Conservation (phyloP, 2,113 vertebrate genomes). For the Sceloporus undulatus region DNA sequence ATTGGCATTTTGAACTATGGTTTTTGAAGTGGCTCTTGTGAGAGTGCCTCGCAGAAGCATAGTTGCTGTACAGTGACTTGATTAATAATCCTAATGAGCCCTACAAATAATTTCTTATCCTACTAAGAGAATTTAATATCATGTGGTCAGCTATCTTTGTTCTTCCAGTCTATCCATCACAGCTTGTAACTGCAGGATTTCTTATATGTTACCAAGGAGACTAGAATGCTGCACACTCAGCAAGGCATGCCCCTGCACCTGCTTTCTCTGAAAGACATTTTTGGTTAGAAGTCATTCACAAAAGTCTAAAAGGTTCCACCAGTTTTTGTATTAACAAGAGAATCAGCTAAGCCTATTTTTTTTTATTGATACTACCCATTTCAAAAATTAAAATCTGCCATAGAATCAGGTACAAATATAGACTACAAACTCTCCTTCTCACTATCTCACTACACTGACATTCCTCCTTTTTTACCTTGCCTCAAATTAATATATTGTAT, state of each 20-base stretch:
- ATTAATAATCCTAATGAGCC: background rate
- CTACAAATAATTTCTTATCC: background rate
- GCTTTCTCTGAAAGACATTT: background rate
- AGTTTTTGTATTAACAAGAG: conserved; percentile 4
- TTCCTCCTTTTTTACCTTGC: conserved; percentile 26
- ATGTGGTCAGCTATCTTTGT: conserved; percentile 14
- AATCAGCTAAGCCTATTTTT: background rate
- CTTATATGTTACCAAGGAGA: conserved; percentile 13
- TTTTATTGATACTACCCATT: conserved; percentile 46
- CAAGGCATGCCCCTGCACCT: background rate
- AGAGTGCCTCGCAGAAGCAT: background rate
- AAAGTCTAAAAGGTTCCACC: background rate
- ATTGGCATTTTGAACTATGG: background rate
- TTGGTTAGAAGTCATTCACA: conserved; percentile 3
- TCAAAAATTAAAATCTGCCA: conserved; percentile 49
- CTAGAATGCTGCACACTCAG: background rate
- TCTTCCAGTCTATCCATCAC: background rate
- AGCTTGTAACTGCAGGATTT: conserved; percentile 4
- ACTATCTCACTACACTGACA: conserved; percentile 26
- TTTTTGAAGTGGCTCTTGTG: background rate
- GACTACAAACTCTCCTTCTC: conserved; percentile 22
- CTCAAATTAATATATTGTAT: conserved; percentile 24
- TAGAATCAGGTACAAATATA: conserved; percentile 53
- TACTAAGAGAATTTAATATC: conserved; percentile 5
- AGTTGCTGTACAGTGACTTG: background rate